Percentiles rank a stretch among this genome's conserved stretches.
These are phyloP conservation scores for Ictalurus furcatus DNA, from an alignment of 2,113 vertebrate species.

Conservation along the genomic window DNA sequence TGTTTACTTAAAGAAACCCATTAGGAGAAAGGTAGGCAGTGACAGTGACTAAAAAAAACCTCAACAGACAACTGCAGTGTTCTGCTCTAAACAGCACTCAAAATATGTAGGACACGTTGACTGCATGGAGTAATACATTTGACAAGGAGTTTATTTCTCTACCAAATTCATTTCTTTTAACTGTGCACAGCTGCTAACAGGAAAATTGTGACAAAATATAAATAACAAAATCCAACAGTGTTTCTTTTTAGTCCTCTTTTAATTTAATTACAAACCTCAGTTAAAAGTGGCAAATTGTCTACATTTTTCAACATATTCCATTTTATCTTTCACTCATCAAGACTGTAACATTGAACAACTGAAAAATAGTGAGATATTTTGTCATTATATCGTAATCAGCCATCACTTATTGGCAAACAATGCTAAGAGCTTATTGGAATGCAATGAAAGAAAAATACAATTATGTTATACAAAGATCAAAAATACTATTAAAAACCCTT, in stretches of 20 bases:
- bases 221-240: slow-evolving; percentile 81
- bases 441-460: slow-evolving; percentile 81
- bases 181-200: slow-evolving; percentile 80
- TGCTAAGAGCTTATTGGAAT: slow-evolving; percentile 77
- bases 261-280: slow-evolving; percentile 76
- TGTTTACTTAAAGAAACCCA: slow-evolving; percentile 17
- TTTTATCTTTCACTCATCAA: slow-evolving; percentile 58
- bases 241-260: slow-evolving; percentile 69
- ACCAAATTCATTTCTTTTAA: slow-evolving; percentile 76
- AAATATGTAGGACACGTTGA: slow-evolving; percentile 50
- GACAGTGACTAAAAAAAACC: slow-evolving; percentile 38
- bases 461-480: slow-evolving; percentile 85
- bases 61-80: not conserved
- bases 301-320: slow-evolving; percentile 64
- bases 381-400: slow-evolving; percentile 78
- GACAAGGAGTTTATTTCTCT: slow-evolving; percentile 77
- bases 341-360: slow-evolving; percentile 74
- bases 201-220: slow-evolving; percentile 78
- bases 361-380: slow-evolving; percentile 69
- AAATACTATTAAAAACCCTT: slow-evolving; percentile 84
- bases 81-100: slow-evolving; percentile 1
- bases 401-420: slow-evolving; percentile 74
- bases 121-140: slow-evolving; percentile 66
- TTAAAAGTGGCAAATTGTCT: slow-evolving; percentile 75
- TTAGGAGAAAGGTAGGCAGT: slow-evolving; percentile 20